Conservation (phyloP, 2,113 vertebrate species). For the Campylomormyrus numenius region DNA sequence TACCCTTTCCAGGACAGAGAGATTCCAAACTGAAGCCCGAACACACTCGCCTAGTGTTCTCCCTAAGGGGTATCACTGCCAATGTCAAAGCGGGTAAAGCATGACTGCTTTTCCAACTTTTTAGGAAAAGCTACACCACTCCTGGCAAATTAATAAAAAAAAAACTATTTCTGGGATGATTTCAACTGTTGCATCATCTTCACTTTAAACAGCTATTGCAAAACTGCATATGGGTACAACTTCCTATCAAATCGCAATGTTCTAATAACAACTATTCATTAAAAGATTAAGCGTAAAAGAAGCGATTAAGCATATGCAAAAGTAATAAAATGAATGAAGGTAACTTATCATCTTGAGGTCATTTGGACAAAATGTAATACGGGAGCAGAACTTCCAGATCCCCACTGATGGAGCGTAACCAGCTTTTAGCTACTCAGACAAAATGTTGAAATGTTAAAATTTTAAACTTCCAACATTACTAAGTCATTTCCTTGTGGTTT, state of each 20-base stretch:
- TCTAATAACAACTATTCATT: background rate
- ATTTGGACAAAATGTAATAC: background rate
- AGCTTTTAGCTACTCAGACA: background rate
- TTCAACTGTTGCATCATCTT: background rate
- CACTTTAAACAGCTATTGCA: background rate
- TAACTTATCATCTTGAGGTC: background rate
- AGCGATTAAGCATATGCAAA: background rate
- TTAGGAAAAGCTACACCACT: background rate
- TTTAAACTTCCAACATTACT: background rate
- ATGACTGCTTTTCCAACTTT: background rate
- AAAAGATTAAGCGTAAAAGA: background rate
- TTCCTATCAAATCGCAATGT: background rate
- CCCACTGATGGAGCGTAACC: background rate
- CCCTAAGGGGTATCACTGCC: background rate
- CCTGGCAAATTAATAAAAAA: background rate
- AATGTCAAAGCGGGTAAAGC: constrained; percentile 1
- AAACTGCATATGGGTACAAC: background rate
- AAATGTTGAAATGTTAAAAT: background rate
- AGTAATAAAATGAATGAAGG: background rate
- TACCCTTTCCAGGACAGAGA: background rate
- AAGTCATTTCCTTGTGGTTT: background rate
- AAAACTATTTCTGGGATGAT: background rate
- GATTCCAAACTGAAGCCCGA: background rate
- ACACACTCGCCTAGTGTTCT: background rate
- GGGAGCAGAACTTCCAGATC: background rate